These are phyloP conservation scores for Aplodontia rufa DNA, from an alignment of 2,113 vertebrate species.

Conservation along the genomic window DNA sequence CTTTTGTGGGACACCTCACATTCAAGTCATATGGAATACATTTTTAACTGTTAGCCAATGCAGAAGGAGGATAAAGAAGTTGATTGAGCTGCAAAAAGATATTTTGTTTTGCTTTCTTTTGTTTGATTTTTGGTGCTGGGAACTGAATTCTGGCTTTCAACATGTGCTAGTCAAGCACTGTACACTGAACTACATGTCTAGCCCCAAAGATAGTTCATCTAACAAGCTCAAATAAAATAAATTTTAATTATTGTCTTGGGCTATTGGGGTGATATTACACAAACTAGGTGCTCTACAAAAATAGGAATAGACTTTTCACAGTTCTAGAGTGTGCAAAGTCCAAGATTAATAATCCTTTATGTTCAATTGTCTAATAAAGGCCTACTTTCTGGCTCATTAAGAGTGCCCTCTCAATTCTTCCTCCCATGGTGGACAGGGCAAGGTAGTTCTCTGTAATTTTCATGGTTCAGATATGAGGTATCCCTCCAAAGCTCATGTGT, in stretches of 20 bases:
- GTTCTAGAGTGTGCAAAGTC: not conserved
- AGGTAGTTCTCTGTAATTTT: not conserved
- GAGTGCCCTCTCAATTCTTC: rapidly evolving
- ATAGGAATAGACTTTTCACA: not conserved
- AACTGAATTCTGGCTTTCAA: not conserved
- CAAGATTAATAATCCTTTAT: not conserved
- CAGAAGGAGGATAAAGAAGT: not conserved
- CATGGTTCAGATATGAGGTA: no score
- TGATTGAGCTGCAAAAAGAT: not conserved
- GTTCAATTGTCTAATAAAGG: not conserved
- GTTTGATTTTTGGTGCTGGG: not conserved
- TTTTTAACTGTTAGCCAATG: not conserved
- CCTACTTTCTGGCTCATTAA: not conserved
- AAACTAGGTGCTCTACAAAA: not conserved
- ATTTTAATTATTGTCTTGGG: not conserved
- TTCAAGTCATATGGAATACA: not conserved
- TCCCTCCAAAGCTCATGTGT: no score
- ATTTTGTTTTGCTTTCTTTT: not conserved
- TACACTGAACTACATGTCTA: no score
- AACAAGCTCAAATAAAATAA: not conserved
- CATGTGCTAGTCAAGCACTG: not conserved
- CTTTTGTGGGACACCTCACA: no score
- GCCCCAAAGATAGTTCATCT: not conserved
- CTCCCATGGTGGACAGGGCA: not conserved
- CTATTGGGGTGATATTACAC: not conserved